A percentile compares a stretch with the other conserved stretches of the same genome.
Evolutionary conservation across 2,797 vertebrate species (phyloP).

Genomic region (Poecile montanus): DNA sequence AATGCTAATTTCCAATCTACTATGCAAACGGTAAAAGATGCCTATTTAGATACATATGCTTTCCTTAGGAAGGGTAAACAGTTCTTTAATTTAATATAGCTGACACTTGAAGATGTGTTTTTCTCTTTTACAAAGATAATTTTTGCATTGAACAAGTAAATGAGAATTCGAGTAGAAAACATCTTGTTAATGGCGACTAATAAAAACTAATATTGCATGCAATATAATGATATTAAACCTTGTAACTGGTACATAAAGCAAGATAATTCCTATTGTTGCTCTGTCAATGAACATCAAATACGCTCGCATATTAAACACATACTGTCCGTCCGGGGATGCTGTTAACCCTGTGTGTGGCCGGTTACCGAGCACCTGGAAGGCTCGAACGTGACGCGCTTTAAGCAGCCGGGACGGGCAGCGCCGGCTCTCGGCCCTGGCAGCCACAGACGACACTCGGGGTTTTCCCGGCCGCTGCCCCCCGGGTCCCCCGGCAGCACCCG

Average conservation of each 20-base stretch:
- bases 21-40: conserved; percentile 99
- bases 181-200: conserved; percentile 83
- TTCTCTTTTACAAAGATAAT: conserved; percentile 78
- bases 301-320: conserved; percentile 70
- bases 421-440: background rate
- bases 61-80: conserved; percentile 92
- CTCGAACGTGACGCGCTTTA: background rate
- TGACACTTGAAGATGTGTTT: conserved; percentile 85
- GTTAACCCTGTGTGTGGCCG: conserved; percentile 60
- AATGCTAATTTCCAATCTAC: conserved; percentile 99
- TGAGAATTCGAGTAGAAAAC: conserved; percentile 82
- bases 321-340: conserved; percentile 32
- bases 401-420: background rate
- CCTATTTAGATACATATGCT: conserved; percentile 98
- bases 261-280: conserved; percentile 79
- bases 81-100: conserved; percentile 95
- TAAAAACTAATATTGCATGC: conserved; percentile 85
- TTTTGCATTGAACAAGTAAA: conserved; percentile 79
- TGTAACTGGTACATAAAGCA: conserved; percentile 83
- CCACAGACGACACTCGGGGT: background rate
- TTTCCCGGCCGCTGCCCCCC: background rate
- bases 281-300: conserved; percentile 75
- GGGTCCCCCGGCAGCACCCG: background rate
- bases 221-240: conserved; percentile 84
- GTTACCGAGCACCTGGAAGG: background rate